Conservation (phyloP, 2,797 vertebrate species). For the Scolopax rusticola region DNA sequence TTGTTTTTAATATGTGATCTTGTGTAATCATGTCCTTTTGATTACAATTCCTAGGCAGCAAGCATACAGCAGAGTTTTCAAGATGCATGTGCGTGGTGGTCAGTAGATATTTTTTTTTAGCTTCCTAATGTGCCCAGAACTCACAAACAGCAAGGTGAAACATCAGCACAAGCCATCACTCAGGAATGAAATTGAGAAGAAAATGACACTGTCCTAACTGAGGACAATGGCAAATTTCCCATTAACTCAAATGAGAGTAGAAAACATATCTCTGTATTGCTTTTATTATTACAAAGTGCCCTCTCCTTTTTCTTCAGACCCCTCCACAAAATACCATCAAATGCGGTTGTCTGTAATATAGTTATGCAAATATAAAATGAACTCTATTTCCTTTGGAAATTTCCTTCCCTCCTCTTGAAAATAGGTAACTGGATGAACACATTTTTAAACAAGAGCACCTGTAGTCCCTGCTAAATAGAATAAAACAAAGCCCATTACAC, state of each 20-base stretch:
- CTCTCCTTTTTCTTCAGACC: constrained; percentile 9
- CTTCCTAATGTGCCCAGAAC: constrained; percentile 3
- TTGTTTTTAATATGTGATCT: constrained; percentile 29
- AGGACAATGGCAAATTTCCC: constrained; percentile 43
- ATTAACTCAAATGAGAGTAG: constrained; percentile 29
- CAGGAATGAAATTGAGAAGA: constrained; percentile 65
- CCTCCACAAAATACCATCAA: neutral
- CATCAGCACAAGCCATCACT: constrained; percentile 63
- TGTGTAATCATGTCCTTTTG: constrained; percentile 39
- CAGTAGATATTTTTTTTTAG: neutral
- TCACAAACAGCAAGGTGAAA: constrained; percentile 39
- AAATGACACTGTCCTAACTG: constrained; percentile 54
- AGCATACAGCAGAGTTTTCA: neutral
- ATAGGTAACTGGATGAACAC: neutral
- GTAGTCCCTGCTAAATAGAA: neutral
- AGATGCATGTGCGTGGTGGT: constrained; percentile 18
- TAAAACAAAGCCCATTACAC: neutral
- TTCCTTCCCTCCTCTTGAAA: constrained; percentile 30
- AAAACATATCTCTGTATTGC: neutral
- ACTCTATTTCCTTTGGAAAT: constrained; percentile 21
- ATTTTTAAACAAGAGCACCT: neutral
- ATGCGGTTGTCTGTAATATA: neutral
- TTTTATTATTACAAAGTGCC: constrained; percentile 5
- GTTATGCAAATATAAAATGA: constrained; percentile 40
- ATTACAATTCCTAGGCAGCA: constrained; percentile 40